Evolutionary conservation across 2,888 invertebrate species (phyloP).

Genomic region (Sesia bembeciformis): DNA sequence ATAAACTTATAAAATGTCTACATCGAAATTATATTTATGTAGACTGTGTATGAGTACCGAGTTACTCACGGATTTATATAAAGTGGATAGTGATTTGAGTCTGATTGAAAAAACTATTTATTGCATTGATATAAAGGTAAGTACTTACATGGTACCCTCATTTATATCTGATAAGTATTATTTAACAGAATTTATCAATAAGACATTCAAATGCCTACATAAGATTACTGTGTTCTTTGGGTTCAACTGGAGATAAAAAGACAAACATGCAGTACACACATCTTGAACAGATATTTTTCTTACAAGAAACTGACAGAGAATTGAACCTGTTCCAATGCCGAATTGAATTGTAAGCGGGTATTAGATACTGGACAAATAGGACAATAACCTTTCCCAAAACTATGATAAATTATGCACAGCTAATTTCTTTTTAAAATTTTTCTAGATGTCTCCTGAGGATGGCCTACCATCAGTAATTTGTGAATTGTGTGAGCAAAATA

Average conservation of each 20-base stretch:
- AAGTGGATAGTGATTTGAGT: constrained; percentile 7
- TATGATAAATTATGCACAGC: too few species aligned
- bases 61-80: constrained; percentile 8
- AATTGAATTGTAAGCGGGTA: too few species aligned
- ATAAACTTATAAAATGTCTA: not conserved
- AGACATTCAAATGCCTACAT: too few species aligned
- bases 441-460: constrained; percentile 16
- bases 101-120: constrained; percentile 9
- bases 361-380: too few species aligned
- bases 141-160: too few species aligned
- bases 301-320: too few species aligned
- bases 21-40: constrained; percentile 11
- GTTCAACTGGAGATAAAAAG: not conserved
- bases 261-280: not conserved
- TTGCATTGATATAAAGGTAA: constrained; percentile 16
- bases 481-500: constrained; percentile 17
- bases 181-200: too few species aligned
- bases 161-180: too few species aligned
- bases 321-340: too few species aligned
- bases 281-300: not conserved
- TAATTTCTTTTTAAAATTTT: not conserved
- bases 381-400: too few species aligned
- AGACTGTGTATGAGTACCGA: constrained; percentile 16
- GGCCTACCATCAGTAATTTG: constrained; percentile 21
- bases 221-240: too few species aligned